Conservation (phyloP, 2,113 vertebrate species). For the Neodontobutis hainanensis region DNA sequence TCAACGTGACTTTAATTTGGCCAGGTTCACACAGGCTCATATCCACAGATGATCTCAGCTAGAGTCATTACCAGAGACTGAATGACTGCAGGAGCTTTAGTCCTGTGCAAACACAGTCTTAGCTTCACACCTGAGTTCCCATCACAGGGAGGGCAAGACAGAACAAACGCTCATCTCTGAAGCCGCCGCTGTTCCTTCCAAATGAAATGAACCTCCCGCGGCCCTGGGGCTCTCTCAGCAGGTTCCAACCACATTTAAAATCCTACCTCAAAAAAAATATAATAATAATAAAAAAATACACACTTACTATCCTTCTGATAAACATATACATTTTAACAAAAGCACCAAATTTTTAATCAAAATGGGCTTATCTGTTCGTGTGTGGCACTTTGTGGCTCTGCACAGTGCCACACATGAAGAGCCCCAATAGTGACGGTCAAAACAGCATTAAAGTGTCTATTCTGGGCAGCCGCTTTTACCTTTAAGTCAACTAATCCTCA, state of each 20-base stretch:
- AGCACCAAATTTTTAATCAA: slow-evolving; percentile 15
- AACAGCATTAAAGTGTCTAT: slow-evolving; percentile 38
- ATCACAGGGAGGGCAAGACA: slow-evolving; percentile 52
- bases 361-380: neutral
- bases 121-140: slow-evolving; percentile 50
- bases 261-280: neutral
- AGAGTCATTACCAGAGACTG: slow-evolving; percentile 19
- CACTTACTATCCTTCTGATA: slow-evolving; percentile 2
- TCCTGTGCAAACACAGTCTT: slow-evolving; percentile 47
- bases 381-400: neutral
- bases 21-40: slow-evolving; percentile 26
- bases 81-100: slow-evolving; percentile 45
- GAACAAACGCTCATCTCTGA: slow-evolving; percentile 50
- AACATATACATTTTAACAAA: slow-evolving; percentile 17
- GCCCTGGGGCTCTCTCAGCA: slow-evolving; percentile 43
- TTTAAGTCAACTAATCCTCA: slow-evolving; percentile 46
- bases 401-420: neutral
- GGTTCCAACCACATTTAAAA: neutral
- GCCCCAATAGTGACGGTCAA: slow-evolving; percentile 8
- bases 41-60: slow-evolving; percentile 37
- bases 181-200: slow-evolving; percentile 28
- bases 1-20: neutral
- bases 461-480: slow-evolving; percentile 36
- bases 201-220: slow-evolving; percentile 36
- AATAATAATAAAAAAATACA: slow-evolving; percentile 3